Conservation (phyloP, 2,888 invertebrate species). For the Troides oblongomaculatus region DNA sequence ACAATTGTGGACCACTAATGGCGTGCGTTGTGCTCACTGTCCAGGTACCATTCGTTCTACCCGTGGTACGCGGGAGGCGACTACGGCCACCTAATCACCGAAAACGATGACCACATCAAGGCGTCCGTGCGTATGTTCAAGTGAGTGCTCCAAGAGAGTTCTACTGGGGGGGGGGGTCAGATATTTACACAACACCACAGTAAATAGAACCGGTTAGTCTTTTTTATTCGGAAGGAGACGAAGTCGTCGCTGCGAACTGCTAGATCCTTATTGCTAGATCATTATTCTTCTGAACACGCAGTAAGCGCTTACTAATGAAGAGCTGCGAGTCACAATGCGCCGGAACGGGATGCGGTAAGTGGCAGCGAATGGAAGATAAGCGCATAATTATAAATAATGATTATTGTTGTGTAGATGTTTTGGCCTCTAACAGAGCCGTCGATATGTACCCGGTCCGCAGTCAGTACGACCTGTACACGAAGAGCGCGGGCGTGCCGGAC, state of each 20-base stretch:
- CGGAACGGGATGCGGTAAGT: neutral
- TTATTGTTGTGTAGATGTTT: neutral
- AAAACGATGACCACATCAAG: constrained; percentile 87
- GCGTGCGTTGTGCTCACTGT: too few relatives aligned
- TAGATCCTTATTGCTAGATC: too few relatives aligned
- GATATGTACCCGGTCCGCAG: constrained; percentile 73
- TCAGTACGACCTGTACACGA: constrained; percentile 97
- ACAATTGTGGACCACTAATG: too few relatives aligned
- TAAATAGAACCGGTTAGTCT: too few relatives aligned
- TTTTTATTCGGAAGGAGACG: too few relatives aligned
- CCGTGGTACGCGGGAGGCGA: constrained; percentile 97
- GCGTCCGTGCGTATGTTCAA: constrained; percentile 93
- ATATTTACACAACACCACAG: too few relatives aligned
- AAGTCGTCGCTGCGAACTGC: too few relatives aligned
- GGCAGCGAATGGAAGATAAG: too few relatives aligned
- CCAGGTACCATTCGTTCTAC: constrained; percentile 96
- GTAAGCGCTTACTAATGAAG: neutral
- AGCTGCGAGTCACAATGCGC: neutral
- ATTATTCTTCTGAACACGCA: too few relatives aligned
- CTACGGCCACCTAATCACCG: constrained; percentile 88
- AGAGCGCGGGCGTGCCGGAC: constrained; percentile 90
- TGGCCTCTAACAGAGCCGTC: neutral
- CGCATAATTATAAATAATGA: too few relatives aligned
- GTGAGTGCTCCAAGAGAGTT: constrained; percentile 78
- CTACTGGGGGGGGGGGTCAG: too few relatives aligned